Evolutionary conservation across 2,113 vertebrate species (phyloP), one percentile per base, ranked within the genome.

Genomic region (Procavia capensis): DNA sequence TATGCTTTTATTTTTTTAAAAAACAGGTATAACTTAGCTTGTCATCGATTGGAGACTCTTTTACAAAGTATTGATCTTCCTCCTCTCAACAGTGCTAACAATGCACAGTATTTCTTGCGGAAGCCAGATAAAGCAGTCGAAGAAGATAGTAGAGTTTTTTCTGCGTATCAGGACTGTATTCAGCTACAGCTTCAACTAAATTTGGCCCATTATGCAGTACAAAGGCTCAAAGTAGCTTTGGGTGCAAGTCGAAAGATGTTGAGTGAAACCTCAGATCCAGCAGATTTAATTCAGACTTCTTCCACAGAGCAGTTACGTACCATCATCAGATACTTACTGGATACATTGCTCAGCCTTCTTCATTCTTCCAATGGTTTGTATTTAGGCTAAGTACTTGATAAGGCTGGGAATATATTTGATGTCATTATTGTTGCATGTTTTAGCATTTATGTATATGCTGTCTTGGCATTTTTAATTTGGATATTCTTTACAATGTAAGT

Each of bases 71-170:
- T 99, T 45, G 99, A 99, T 97, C 98, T 99, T 95, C 99, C 99
- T 1, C 99, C 99, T 7, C 99, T 99, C 39, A 99, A 99, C 97
- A 99, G 99, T 64, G 99, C 99, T 85, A 99, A 99, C 97, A 99
- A 99, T 11, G 99, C 99, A 41, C 99, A 99, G 97, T 99, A 99
- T 98, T 99, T 99, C 96, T 98, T 99, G 96, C 98, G 99, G 50
- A 99, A 99, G 96, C 99, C 99, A 3, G 99, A 99, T 98, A 99
- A 99, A 95, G 99, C 99, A 39, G 99, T 99, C 31, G 99, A 99
- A 95, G 99, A 99, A 98, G 99, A 99, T 93, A 99, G 99, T 94
- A 99, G 99, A 25, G 99, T 99, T 5, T 99, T 99, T 98, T 99
- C 99, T 41, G 99, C 99, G 86, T 99, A 99, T 97, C 99, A 99